Base-by-base conservation (phyloP, 2,113 vertebrate species). In the Eptatretus burgeri region DNA sequence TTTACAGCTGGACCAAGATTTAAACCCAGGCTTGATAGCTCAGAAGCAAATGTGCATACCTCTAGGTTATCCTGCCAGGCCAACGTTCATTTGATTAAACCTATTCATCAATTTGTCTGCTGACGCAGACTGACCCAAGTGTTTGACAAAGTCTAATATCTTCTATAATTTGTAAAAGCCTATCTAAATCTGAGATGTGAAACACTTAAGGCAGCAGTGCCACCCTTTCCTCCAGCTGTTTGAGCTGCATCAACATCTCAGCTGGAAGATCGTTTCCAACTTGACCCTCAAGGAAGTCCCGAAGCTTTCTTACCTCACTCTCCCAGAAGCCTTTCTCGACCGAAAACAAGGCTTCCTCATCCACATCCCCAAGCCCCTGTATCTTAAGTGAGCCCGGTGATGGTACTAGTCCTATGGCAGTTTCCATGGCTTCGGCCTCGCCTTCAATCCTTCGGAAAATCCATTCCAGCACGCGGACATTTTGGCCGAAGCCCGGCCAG, bases 241-340 rank as follows among this genome's bases (percentile, higher is more conserved):
- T 77, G 49, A 87, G 75, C 74, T 89, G 83, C 7, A 72, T 73
- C 72, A 74, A 67, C 66, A 89, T 74, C 72, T 83, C 76, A 13
- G 70, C 67, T 1, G 85, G 85, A 10, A 89, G 74, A 70, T 89
- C 85, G 5, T 74, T 72, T 9, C 78, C 79, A 11, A 89, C 82
- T 63, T 89, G 83, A 71, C 84, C 79, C 10, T 69, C 77, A 69
- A 89, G 77, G 71, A 86, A 89, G n/a, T 71, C 74, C 64, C 76
- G 75, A 65, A 89, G 67, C 67, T 87, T 81, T 63, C 71, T 73
- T n/a, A 73, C 73, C 67, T 81, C 79, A 62, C 76, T 71, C 69
- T 79, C 73, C 79, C 79, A 81, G 71, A 81, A 81, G 52, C 73
- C 71, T 68, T 75, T 77, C 51, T 78, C 78, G 51, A 80, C 64